Conservation (phyloP, 2,888 invertebrate species). For the Steinernema hermaphroditum region DNA sequence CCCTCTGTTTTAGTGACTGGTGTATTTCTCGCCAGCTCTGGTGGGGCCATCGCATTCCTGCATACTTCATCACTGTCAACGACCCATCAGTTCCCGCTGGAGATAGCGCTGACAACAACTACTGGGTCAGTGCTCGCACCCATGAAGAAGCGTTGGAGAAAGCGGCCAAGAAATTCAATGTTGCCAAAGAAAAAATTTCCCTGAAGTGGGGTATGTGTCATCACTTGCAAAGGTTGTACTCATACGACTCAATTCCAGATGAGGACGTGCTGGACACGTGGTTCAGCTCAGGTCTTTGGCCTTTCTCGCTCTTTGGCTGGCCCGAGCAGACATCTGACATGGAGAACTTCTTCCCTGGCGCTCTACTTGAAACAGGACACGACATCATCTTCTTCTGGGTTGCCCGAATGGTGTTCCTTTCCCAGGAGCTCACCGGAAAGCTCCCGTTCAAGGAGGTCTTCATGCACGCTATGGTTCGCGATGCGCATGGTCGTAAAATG, state of each 20-base stretch:
- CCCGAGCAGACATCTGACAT: constrained; percentile 73
- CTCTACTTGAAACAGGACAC: constrained; percentile 82
- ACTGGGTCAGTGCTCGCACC: constrained; percentile 74
- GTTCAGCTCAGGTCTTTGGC: constrained; percentile 95
- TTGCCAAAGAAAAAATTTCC: constrained; percentile 68
- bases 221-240: neutral
- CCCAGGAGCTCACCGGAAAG: constrained; percentile 82
- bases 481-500: constrained; percentile 98
- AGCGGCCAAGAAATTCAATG: constrained; percentile 76
- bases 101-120: constrained; percentile 69
- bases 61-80: constrained; percentile 76
- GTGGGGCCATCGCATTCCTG: constrained; percentile 99
- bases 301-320: constrained; percentile 96
- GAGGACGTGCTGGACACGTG: constrained; percentile 98
- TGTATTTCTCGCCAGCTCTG: constrained; percentile 95
- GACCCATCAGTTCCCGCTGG: constrained; percentile 46
- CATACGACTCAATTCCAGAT: constrained; percentile 70
- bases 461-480: constrained; percentile 93
- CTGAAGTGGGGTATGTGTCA: constrained; percentile 67
- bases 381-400: constrained; percentile 99
- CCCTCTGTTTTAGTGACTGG: constrained; percentile 80
- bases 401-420: constrained; percentile 97
- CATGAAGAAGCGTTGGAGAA: constrained; percentile 79
- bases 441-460: constrained; percentile 88
- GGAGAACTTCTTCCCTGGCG: constrained; percentile 85